A percentile compares a stretch with the other conserved stretches of the same genome.
Evolutionary conservation across 2,888 invertebrate species (phyloP).

Genomic region (Papilio elwesi): DNA sequence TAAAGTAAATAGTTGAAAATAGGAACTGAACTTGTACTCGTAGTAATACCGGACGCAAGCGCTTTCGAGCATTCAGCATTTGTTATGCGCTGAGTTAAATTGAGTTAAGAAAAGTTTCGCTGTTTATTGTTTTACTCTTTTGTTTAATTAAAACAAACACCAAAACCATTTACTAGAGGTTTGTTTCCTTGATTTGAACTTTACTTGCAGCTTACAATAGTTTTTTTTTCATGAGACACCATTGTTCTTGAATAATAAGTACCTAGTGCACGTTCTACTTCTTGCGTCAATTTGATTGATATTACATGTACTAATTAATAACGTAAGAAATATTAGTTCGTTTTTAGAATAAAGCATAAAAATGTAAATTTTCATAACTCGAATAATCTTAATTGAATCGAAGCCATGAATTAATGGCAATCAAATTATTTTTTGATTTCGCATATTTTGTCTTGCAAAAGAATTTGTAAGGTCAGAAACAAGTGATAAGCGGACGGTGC

Average conservation of each 20-base stretch:
- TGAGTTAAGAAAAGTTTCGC: conserved; percentile 39
- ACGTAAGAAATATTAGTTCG: not conserved
- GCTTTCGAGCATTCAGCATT: conserved; percentile 36
- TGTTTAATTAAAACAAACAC: conserved; percentile 36
- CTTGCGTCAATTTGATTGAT: not conserved
- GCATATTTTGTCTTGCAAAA: too few species aligned
- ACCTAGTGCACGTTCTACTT: not conserved
- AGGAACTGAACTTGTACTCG: conserved; percentile 27
- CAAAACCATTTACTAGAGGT: conserved; percentile 12
- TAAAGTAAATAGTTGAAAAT: conserved; percentile 40
- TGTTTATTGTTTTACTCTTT: conserved; percentile 36
- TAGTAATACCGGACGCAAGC: conserved; percentile 38
- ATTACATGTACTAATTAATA: not conserved
- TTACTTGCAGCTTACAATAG: not conserved
- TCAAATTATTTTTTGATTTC: too few species aligned
- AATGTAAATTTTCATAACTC: too few species aligned
- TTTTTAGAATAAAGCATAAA: too few species aligned
- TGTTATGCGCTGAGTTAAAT: conserved; percentile 40
- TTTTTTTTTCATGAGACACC: not conserved
- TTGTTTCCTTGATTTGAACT: conserved; percentile 9
- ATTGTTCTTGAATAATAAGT: not conserved
- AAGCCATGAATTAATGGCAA: too few species aligned
- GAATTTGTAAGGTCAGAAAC: too few species aligned
- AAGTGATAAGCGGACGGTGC: too few species aligned
- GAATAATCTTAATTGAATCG: too few species aligned